Conservation (phyloP, 2,113 vertebrate genomes). For the Cheirogaleus medius region DNA sequence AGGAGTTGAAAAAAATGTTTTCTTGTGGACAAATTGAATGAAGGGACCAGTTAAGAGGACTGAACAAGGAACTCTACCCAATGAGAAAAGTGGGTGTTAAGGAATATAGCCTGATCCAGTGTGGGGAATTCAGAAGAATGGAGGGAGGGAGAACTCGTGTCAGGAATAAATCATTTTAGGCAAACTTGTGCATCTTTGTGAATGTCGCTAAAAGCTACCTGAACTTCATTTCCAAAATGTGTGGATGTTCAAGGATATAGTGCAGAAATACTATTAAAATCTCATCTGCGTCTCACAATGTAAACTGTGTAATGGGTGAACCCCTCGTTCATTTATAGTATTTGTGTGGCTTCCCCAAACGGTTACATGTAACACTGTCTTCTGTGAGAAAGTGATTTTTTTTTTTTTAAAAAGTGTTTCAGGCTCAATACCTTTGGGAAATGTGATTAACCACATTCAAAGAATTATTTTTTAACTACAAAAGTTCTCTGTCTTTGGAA, state of each 20-base stretch:
- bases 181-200: neutral
- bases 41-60: neutral
- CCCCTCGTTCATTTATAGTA: neutral
- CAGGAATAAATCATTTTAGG: neutral
- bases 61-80: neutral
- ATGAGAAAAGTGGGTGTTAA: neutral
- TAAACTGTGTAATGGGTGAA: neutral
- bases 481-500: neutral
- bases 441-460: neutral
- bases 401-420: neutral
- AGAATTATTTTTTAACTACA: neutral
- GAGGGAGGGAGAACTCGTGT: neutral
- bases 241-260: neutral
- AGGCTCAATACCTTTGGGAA: neutral
- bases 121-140: neutral
- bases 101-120: neutral
- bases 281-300: neutral
- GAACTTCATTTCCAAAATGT: slow-evolving; percentile 4
- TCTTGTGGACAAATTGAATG: neutral
- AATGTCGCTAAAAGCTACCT: neutral
- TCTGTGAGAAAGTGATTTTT: neutral
- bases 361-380: neutral
- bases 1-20: slow-evolving; percentile 32
- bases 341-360: neutral
- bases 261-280: neutral